These are phyloP conservation scores for Drosophila mimica DNA, from an alignment of 2,888 invertebrate species.

Conservation along the genomic window DNA sequence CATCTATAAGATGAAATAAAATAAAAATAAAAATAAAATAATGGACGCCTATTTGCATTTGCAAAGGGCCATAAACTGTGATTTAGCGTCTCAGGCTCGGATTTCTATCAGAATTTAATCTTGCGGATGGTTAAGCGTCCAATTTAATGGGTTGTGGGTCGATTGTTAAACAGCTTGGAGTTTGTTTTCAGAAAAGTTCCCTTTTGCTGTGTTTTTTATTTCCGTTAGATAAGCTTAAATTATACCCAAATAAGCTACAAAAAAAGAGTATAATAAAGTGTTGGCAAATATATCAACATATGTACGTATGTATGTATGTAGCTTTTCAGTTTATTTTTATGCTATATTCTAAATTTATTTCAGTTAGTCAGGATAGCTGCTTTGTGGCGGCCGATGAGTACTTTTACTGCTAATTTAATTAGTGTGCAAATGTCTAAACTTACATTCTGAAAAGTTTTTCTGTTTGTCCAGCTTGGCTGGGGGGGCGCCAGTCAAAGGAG, in stretches of 20 bases:
- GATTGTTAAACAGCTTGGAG: constrained; percentile 31
- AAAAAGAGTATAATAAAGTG: constrained; percentile 19
- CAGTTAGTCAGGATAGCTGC: constrained; percentile 25
- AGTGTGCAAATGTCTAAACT: constrained; percentile 68
- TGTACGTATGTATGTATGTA: background rate
- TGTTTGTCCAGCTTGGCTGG: constrained; percentile 45
- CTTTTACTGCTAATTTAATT: constrained; percentile 73
- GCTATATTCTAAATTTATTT: constrained; percentile 17
- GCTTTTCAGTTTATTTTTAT: constrained; percentile 18
- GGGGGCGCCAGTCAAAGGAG: constrained; percentile 45
- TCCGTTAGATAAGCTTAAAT: constrained; percentile 20
- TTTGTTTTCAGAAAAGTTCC: constrained; percentile 9
- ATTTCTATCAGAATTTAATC: constrained; percentile 56
- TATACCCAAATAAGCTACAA: background rate
- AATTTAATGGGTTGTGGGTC: constrained; percentile 51
- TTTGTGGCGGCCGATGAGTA: constrained; percentile 43
- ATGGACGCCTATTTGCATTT: constrained; percentile 41
- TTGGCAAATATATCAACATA: constrained; percentile 7
- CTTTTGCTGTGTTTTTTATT: constrained; percentile 12
- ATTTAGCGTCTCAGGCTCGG: constrained; percentile 49
- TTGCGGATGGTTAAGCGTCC: constrained; percentile 44
- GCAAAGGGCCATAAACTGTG: constrained; percentile 59
- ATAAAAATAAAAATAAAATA: constrained; percentile 47
- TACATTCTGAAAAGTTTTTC: constrained; percentile 63
- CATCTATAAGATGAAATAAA: constrained; percentile 51